These are phyloP conservation scores for Neolamprologus tretocephalus DNA, from an alignment of 2,113 vertebrate genomes.

Conservation along the genomic window DNA sequence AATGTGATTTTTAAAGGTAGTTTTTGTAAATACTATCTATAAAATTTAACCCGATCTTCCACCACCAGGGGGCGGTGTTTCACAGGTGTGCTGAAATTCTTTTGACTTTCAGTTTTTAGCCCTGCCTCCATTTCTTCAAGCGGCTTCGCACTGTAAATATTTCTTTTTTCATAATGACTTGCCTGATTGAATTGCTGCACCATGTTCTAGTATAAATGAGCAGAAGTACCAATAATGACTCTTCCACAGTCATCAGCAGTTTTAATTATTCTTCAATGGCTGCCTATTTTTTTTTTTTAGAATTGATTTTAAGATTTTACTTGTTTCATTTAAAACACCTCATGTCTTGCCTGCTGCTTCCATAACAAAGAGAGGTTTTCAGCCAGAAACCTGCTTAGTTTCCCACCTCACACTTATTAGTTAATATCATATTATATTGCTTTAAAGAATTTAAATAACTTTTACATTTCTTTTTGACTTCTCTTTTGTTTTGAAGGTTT, in stretches of 20 bases:
- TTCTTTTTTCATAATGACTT: neutral
- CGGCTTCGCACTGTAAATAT: rapidly evolving
- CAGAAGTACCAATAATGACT: neutral
- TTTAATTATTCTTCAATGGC: neutral
- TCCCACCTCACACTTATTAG: neutral
- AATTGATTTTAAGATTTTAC: neutral
- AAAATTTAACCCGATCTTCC: neutral
- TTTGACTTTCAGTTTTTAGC: neutral
- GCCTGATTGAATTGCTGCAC: rapidly evolving
- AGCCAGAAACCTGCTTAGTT: neutral
- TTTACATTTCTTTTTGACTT: neutral
- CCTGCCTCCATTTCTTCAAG: neutral
- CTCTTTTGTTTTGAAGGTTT: neutral
- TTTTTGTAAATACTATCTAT: neutral
- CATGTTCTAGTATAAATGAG: neutral
- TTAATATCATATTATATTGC: rapidly evolving
- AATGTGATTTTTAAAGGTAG: neutral
- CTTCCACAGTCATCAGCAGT: neutral
- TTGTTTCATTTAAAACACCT: neutral
- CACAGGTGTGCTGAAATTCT: neutral
- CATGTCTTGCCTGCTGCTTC: rapidly evolving
- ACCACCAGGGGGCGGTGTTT: neutral
- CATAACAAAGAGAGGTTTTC: neutral
- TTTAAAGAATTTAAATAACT: neutral
- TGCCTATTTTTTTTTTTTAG: rapidly evolving